Evolutionary conservation across 2,888 invertebrate species (phyloP).

Genomic region (Asteroscopus sphinx): DNA sequence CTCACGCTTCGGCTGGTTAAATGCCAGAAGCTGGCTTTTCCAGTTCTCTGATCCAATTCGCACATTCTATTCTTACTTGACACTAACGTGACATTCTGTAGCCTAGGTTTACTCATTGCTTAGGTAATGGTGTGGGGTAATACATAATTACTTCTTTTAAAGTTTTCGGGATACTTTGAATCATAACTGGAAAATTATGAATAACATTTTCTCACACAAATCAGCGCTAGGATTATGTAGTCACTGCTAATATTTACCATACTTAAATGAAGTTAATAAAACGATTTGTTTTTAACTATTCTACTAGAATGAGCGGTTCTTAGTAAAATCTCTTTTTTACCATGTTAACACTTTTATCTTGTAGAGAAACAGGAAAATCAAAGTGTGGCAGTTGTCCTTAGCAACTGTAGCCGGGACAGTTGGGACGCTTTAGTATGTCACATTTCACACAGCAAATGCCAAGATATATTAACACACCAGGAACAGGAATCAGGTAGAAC

Average conservation of each 20-base stretch:
- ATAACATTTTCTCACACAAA: constrained; percentile 1
- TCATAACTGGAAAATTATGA: constrained; percentile 2
- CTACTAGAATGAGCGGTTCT: no score
- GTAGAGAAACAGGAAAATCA: neutral
- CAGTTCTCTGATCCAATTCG: constrained; percentile 87
- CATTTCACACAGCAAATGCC: constrained; percentile 71
- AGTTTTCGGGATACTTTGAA: constrained; percentile 2
- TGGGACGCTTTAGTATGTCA: constrained; percentile 44
- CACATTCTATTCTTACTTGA: constrained; percentile 78
- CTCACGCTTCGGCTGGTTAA: constrained; percentile 86
- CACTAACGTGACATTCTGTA: constrained; percentile 62
- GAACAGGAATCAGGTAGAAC: constrained; percentile 90
- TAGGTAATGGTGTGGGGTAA: constrained; percentile 42
- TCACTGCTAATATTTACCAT: no score
- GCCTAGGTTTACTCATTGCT: constrained; percentile 55
- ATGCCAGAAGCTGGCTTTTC: constrained; percentile 88
- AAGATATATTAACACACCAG: constrained; percentile 83
- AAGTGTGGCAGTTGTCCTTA: neutral
- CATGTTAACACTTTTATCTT: constrained; percentile 1
- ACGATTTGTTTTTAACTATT: no score
- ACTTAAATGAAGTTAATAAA: no score
- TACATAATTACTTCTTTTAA: constrained; percentile 14
- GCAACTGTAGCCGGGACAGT: constrained; percentile 8
- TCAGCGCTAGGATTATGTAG: neutral
- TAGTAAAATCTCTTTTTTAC: neutral